These are phyloP conservation scores for Sebastiscus tertius DNA, from an alignment of 2,797 vertebrate genomes.

Conservation along the genomic window DNA sequence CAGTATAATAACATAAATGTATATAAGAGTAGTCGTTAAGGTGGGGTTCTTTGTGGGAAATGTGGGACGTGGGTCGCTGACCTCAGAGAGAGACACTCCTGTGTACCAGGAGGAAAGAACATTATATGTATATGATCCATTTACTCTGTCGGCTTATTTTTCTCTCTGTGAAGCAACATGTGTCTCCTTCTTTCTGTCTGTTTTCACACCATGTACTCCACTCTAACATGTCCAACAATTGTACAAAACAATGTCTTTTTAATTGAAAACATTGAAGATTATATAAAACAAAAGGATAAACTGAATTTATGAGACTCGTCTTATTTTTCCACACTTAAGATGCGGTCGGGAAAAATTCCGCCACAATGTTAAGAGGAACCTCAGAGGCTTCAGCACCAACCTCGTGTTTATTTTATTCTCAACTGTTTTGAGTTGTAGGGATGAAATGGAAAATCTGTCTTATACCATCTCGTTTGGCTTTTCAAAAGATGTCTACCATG, in stretches of 20 bases:
- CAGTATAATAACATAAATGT: conserved; percentile 52
- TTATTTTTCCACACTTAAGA: conserved; percentile 37
- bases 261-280: conserved; percentile 15
- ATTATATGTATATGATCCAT: conserved; percentile 25
- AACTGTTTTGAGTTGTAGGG: conserved; percentile 30
- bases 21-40: conserved; percentile 40
- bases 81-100: conserved; percentile 33
- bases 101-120: conserved; percentile 25
- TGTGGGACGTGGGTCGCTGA: conserved; percentile 35
- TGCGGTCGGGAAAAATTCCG: conserved; percentile 15
- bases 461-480: conserved; percentile 9
- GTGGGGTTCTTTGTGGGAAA: conserved; percentile 43
- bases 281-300: conserved; percentile 33
- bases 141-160: conserved; percentile 15
- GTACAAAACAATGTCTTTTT: conserved; percentile 55
- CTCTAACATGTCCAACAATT: conserved; percentile 15
- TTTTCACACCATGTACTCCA: conserved; percentile 13
- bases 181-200: conserved; percentile 3
- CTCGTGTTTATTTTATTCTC: conserved; percentile 45
- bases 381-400: conserved; percentile 20
- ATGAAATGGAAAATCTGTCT: conserved; percentile 42
- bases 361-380: conserved; percentile 2
- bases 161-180: neutral
- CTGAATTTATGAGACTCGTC: conserved; percentile 24
- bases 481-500: conserved; percentile 67